Percentiles rank a stretch among this genome's conserved stretches.
Conservation (phyloP, 1,140 invertebrate genomes). For the Aphelinus atriplicis region DNA sequence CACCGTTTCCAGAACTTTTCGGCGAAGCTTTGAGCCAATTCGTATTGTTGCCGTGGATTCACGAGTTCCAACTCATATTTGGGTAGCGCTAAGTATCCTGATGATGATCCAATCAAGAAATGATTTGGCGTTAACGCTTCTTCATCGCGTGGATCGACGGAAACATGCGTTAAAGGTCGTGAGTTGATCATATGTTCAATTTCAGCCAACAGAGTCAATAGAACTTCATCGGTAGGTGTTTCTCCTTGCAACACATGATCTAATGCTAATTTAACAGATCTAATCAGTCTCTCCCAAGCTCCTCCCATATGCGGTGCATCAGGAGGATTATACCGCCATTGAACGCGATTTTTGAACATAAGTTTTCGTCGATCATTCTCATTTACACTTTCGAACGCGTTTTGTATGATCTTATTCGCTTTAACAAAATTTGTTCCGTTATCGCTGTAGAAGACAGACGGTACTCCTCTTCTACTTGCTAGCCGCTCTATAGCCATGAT, state of each 20-base stretch:
- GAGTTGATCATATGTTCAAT: slow-evolving; percentile 11
- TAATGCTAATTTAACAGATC: slow-evolving; percentile 34
- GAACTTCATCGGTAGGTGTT: slow-evolving; percentile 15
- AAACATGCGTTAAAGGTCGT: slow-evolving; percentile 35
- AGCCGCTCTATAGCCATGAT: not conserved
- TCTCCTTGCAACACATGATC: not conserved
- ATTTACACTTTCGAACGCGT: not conserved
- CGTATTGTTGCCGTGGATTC: not conserved
- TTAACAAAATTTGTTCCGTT: not conserved
- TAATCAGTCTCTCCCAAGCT: slow-evolving; percentile 7
- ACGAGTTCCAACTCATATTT: not conserved
- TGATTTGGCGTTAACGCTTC: slow-evolving; percentile 46
- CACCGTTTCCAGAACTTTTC: slow-evolving; percentile 12
- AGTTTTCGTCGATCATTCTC: no score
- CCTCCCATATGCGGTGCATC: slow-evolving; percentile 37
- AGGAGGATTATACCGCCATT: slow-evolving; percentile 35
- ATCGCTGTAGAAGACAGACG: not conserved
- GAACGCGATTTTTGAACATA: not conserved
- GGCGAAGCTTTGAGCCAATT: not conserved
- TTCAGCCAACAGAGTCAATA: slow-evolving; percentile 30
- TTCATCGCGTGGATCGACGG: slow-evolving; percentile 33
- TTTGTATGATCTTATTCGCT: not conserved
- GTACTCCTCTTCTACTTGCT: not conserved
- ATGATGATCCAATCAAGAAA: slow-evolving; percentile 47
- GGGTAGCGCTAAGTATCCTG: not conserved